These are phyloP conservation scores for Carcina quercana DNA, from an alignment of 2,888 invertebrate genomes.

Conservation along the genomic window DNA sequence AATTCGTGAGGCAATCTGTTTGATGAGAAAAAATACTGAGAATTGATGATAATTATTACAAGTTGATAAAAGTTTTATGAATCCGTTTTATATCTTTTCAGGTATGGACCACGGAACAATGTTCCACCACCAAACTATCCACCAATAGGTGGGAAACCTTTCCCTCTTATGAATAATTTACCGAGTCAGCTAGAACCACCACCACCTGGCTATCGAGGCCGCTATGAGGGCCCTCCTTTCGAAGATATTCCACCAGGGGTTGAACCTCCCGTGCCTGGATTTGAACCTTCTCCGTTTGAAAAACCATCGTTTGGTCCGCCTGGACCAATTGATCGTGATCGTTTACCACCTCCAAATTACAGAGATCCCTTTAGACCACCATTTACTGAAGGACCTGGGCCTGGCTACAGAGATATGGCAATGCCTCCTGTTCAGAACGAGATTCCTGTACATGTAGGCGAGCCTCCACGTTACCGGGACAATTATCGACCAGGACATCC, in stretches of 20 bases:
- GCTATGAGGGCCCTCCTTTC: conserved; percentile 62
- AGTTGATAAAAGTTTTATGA: background rate
- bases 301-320: conserved; percentile 56
- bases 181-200: conserved; percentile 42
- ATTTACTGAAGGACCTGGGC: conserved; percentile 41
- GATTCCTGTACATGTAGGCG: conserved; percentile 59
- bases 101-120: conserved; percentile 56
- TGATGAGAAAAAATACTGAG: background rate
- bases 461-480: conserved; percentile 51
- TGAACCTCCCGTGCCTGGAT: conserved; percentile 77
- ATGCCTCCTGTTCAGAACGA: conserved; percentile 42
- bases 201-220: conserved; percentile 52
- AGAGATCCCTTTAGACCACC: conserved; percentile 54
- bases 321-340: conserved; percentile 49
- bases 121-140: conserved; percentile 48
- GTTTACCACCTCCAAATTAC: conserved; percentile 48
- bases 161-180: conserved; percentile 42
- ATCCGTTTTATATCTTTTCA: conserved; percentile 35
- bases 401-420: conserved; percentile 41
- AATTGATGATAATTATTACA: background rate
- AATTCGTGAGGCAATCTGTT: conserved; percentile 34
- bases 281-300: conserved; percentile 73
- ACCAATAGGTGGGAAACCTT: conserved; percentile 46
- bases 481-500: conserved; percentile 49
- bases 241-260: conserved; percentile 77